Evolutionary conservation across 1,140 invertebrate species (phyloP), one percentile per base, ranked within the genome.

Genomic region (Anastrepha obliqua): DNA sequence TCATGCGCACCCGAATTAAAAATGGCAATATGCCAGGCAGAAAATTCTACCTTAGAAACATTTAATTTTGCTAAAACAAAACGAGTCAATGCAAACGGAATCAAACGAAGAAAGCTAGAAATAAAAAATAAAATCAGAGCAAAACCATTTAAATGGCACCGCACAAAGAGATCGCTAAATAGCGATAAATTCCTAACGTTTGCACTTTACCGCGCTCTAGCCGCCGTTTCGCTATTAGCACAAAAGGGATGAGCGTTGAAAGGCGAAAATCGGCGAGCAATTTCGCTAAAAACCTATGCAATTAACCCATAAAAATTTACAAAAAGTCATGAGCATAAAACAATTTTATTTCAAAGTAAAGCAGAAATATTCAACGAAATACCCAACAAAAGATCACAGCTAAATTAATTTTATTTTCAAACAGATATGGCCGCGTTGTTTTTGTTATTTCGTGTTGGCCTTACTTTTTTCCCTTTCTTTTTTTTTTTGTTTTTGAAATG

Each of bases 121-220:
- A 62, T 62, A 13, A 62, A 62, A 62, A n/a, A 13, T 4, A 62
- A 62, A 47, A 6, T 29, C 11, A 44, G 3, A 15, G 17, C 15
- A 17, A 44, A 13, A 74, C 3, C 13, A 74, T 74, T 47, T 47
- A 44, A 74, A 74, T 44, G 67, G 39, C 39, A 7, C 39, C 15
- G 11, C 15, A 47, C 44, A 74, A 17, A 47, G 42, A n/a, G 42
- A 47, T 74, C 42, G 42, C 67, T 47, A 47, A 74, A 47, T n/a
- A 11, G 67, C 67, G 67, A 47, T 47, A 47, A 74, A 74, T 74
- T 74, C 67, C 67, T 74, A 74, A n/a, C 67, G 1, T 15, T 55
- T 42, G 11, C 67, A 74, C 67, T 47, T 62, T 62, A 13, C 17
- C 60, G 3, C 39, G 11, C 67, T 44, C 3, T 4, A 39, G 11